Evolutionary conservation across 1,140 invertebrate genomes (phyloP), one percentile per base, ranked within the genome.

Genomic region (Campoletis sonorensis): DNA sequence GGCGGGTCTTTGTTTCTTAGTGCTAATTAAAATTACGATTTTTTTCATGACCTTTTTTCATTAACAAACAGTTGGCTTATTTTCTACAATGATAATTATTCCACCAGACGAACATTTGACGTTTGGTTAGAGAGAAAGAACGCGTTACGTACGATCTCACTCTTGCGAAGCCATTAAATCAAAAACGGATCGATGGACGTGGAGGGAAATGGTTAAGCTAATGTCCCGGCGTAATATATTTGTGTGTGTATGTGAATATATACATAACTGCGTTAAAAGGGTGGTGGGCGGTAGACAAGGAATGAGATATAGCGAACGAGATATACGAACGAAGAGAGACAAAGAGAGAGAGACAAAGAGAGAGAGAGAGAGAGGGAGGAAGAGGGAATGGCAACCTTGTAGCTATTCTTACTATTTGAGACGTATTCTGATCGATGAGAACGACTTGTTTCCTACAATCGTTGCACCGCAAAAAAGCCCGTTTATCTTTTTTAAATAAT

Each of bases 341-440:
- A 45, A 1, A 45, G 30, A 4, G 68, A n/a, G 68, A 71, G 71
- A 4, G 37, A 45, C 1, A 45, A 10, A 45, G 27, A 45, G 40
- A 10, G 33, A 21, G 5, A n/a, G 15, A 21, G 18, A 3, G 18
- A 7, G 1, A 23, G n/a, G 40, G 40, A 51, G 71, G 51, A 26
- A n/a, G 33, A 51, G 26, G 8, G 37, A 18, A 75, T 64, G 30
- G 51, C 71, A 72, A 73, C 71, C 45, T 73, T 73, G 71, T 27
- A 51, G 71, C 71, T 73, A 73, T 73, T 73, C 71, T 73, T 51
- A 10, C 54, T n/a, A 58, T 58, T 58, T 45, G 54, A 58, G 54
- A 58, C 54, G 54, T 58, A 58, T 23, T 58, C 54, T 58, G 54
- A 58, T 58, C 54, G 54, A 58, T 58, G 18, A 58, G 54, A 58